Conservation (phyloP, 1,140 invertebrate species). For the Anoplophora glabripennis region DNA sequence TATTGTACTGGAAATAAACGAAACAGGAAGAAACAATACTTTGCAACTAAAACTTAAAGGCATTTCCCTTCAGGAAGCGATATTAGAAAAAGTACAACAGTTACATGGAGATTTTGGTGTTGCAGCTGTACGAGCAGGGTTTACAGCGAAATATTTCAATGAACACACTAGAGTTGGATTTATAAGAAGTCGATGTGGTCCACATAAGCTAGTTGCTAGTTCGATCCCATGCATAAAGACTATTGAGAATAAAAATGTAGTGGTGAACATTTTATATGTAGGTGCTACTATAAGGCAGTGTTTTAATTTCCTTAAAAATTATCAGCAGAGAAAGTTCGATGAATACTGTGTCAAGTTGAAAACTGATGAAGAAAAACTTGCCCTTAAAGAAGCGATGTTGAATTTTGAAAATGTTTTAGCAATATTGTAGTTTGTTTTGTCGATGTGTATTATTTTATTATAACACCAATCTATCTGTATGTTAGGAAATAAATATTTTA, state of each 20-base stretch:
- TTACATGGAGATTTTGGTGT: conserved; percentile 70
- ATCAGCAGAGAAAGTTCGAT: conserved; percentile 61
- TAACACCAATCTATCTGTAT: too few species aligned
- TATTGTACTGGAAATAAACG: conserved; percentile 37
- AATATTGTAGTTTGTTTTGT: not conserved
- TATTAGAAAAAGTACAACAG: conserved; percentile 63
- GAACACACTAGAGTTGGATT: conserved; percentile 68
- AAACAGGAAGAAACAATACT: conserved; percentile 35
- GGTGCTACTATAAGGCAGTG: conserved; percentile 77
- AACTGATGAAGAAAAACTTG: conserved; percentile 49
- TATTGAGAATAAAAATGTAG: conserved; percentile 60
- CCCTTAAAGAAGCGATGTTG: conserved; percentile 47
- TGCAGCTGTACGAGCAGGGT: conserved; percentile 64
- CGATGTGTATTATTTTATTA: too few species aligned
- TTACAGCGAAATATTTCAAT: conserved; percentile 76
- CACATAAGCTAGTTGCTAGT: conserved; percentile 67
- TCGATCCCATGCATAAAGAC: conserved; percentile 63
- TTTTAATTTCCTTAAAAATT: conserved; percentile 67
- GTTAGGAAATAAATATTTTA: too few species aligned
- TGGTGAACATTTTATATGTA: conserved; percentile 63
- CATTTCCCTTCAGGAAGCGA: conserved; percentile 55
- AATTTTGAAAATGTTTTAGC: conserved; percentile 38
- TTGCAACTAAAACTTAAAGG: conserved; percentile 58
- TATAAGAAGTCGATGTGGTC: conserved; percentile 66
- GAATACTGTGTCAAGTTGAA: conserved; percentile 55